Percentiles rank a stretch among this genome's conserved stretches.
These are phyloP conservation scores for Drosophila setosimentum DNA, from an alignment of 2,888 invertebrate species.

Conservation along the genomic window DNA sequence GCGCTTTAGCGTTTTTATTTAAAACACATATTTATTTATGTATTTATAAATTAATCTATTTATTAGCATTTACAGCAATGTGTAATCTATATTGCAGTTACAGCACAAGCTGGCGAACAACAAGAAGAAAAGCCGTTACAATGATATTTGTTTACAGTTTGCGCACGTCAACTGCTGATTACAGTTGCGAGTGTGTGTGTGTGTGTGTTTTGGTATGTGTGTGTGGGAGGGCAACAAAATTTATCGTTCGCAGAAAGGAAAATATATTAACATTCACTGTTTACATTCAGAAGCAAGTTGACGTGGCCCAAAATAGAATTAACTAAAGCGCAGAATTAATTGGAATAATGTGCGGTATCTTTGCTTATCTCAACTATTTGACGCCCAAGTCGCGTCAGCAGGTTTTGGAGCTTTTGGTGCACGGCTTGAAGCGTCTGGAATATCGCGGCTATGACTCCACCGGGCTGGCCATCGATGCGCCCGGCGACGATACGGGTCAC, in stretches of 20 bases:
- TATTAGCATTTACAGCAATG: neutral
- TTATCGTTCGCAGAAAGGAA: conserved; percentile 36
- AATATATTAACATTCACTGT: conserved; percentile 35
- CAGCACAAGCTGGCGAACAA: neutral
- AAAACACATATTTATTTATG: neutral
- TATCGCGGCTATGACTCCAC: conserved; percentile 99
- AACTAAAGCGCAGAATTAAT: conserved; percentile 4
- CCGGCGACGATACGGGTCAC: conserved; percentile 87
- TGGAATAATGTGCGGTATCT: conserved; percentile 93
- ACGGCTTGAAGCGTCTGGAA: conserved; percentile 97
- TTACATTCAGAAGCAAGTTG: conserved; percentile 41
- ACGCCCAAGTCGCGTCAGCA: conserved; percentile 97
- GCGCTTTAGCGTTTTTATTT: conserved; percentile 10
- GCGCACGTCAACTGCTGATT: conserved; percentile 53
- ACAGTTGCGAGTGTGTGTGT: neutral
- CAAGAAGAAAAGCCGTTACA: conserved; percentile 14
- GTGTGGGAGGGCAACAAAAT: conserved; percentile 21
- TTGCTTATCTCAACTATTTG: conserved; percentile 99
- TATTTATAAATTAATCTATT: neutral
- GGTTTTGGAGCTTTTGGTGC: conserved; percentile 96
- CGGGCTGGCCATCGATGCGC: conserved; percentile 94
- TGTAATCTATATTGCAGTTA: neutral
- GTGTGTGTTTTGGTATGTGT: conserved; percentile 1
- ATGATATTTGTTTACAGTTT: conserved; percentile 47
- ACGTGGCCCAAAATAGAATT: conserved; percentile 44